Conservation (phyloP, 2,797 vertebrate species). For the Varecia variegata region DNA sequence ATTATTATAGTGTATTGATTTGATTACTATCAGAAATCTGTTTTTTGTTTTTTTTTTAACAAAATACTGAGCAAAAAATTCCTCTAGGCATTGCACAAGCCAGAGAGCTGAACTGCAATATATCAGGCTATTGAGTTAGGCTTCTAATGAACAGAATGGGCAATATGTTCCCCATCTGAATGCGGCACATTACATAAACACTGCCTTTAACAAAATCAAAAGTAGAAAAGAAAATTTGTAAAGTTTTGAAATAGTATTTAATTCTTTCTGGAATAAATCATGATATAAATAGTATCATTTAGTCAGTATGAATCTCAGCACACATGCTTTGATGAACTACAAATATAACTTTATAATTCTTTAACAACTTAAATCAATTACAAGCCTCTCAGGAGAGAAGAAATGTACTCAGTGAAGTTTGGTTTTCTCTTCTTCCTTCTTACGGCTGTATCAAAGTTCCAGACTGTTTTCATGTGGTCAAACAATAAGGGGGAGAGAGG, state of each 20-base stretch:
- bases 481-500: neutral
- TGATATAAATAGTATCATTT: neutral
- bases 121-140: neutral
- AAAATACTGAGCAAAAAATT: neutral
- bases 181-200: neutral
- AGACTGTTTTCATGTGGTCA: neutral
- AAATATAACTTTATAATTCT: neutral
- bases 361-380: neutral
- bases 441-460: neutral
- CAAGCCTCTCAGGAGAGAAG: neutral
- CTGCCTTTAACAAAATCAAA: neutral
- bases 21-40: neutral
- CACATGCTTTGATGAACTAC: neutral
- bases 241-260: neutral
- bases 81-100: neutral
- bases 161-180: neutral
- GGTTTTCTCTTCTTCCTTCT: neutral
- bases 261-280: neutral
- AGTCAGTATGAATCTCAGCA: neutral
- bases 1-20: neutral
- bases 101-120: neutral
- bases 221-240: neutral
- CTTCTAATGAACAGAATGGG: neutral
- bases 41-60: neutral
- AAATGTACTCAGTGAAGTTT: neutral